Evolutionary conservation across 2,797 vertebrate species (phyloP), one percentile per base, ranked within the genome.

Genomic region (Myotis findleyi): DNA sequence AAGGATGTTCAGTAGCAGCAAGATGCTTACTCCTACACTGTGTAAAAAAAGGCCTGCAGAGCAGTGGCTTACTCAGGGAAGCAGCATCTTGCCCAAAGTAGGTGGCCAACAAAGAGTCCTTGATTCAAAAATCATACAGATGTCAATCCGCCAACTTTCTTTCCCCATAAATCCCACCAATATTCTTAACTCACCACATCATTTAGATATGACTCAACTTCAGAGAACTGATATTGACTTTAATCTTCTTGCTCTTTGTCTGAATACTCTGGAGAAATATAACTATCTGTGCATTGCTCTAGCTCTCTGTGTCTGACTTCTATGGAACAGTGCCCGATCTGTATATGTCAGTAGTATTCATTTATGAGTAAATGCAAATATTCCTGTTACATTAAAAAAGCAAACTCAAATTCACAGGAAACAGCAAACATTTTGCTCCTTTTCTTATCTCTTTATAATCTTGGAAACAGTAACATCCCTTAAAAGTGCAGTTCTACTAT

Each of bases 321-420:
- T 73, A 1, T 95, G 90, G 95, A 96, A 77, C 33, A 87, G 49
- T 91, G 95, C 87, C 91, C 94, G 84, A 91, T 73, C 86, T 93
- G 88, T 93, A 87, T 91, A 49, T 94, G 62, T 79, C 92, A 97
- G 95, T 96, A 93, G 85, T 96, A 93, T 92, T 97, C 94, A 94
- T 95, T 96, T 97, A 95, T 95, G 86, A 95, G 88, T 88, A 95
- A 71, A 95, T 92, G 93, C 97, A 96, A 95, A 94, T 91, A 69
- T 89, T 97, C 82, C 30, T 92, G 9, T 93, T 96, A 86, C 53
- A n/a, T 0, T 16, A 62, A 51, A 53, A 91, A 82, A 2, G 75
- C 14, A 57, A 87, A 51, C 62, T 93, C 41, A 8, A 80, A 88
- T 91, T 93, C 75, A 92, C 41, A 92, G 71, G 90, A 49, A 23